Conservation (phyloP, 2,888 invertebrate genomes). For the Lymantria dispar region DNA sequence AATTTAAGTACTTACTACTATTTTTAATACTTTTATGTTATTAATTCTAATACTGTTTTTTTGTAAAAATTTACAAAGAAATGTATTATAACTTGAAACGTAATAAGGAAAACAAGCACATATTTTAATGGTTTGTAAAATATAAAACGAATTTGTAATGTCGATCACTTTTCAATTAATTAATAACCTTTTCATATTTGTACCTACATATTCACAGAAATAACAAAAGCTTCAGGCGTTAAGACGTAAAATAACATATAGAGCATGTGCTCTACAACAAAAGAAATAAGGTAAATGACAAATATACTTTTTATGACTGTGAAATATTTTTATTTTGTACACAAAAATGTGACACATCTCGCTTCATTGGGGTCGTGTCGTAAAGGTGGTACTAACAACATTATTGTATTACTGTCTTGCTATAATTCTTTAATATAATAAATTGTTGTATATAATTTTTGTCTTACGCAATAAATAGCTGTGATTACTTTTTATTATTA, state of each 20-base stretch:
- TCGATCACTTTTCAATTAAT: too few relatives aligned
- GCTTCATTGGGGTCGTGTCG: conserved; percentile 31
- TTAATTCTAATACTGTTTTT: too few relatives aligned
- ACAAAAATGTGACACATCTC: conserved; percentile 45
- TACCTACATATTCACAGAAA: too few relatives aligned
- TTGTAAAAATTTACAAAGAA: too few relatives aligned
- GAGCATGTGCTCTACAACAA: conserved; percentile 33
- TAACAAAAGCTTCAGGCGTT: background rate
- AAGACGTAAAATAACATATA: conserved; percentile 26
- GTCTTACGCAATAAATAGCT: conserved; percentile 19
- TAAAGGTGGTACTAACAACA: conserved; percentile 24
- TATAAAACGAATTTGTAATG: too few relatives aligned
- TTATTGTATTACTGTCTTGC: conserved; percentile 28
- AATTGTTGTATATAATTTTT: conserved; percentile 22
- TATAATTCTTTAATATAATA: conserved; percentile 35
- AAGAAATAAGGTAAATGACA: conserved; percentile 35
- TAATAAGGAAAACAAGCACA: too few relatives aligned
- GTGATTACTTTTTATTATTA: background rate
- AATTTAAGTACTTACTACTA: too few relatives aligned
- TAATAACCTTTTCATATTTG: too few relatives aligned
- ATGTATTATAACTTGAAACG: too few relatives aligned
- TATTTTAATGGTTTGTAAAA: too few relatives aligned
- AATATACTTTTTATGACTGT: conserved; percentile 36
- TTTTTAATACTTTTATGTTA: too few relatives aligned
- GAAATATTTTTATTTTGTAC: conserved; percentile 44